Evolutionary conservation across 2,888 invertebrate genomes (phyloP), one percentile per base, ranked within the genome.

Genomic region (Cinara cedri): DNA sequence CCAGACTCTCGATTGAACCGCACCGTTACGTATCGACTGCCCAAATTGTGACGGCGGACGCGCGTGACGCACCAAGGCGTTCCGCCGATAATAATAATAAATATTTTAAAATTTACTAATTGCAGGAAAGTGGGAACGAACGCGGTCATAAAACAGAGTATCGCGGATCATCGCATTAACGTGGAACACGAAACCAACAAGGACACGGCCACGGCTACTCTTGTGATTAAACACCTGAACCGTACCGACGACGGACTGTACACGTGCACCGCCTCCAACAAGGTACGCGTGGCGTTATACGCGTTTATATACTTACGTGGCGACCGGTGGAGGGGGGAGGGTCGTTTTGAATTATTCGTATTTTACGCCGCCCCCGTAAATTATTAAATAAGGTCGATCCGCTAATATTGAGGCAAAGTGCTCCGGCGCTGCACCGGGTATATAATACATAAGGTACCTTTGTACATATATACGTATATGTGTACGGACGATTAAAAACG

Each of bases 171-270:
- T 34, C 76, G 76, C 49, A 60, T 78, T 60, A 78, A 68, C 49
- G 76, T 78, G 46, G 68, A 60, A 9, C 68, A 68, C 57, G 68
- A 78, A n/a, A 68, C 68, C 16, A 16, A 34, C 8, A 34, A 60
- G 21, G 68, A 78, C 76, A 89, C 90, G 84, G 88, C 90, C 0
- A 88, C 89, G 72, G 94, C 91, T 42, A 90, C 89, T 2, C 87
- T 96, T 81, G 89, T 89, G 51, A 92, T 96, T 83, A 85, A 88
- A 0, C 89, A 89, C 72, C 84, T 92, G 16, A 88, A 89, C 72
- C 88, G 93, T 81, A 88, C 89, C 3, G 93, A 96, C 85, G 96
- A 96, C 85, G 96, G 96, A 0, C 88, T 96, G 11, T 96, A 96
- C 85, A 93, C 93, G 84, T 96, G 96, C 85, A 89, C 93, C 71